These are phyloP conservation scores for Acronicta leporina DNA, from an alignment of 2,888 invertebrate species.

Conservation along the genomic window DNA sequence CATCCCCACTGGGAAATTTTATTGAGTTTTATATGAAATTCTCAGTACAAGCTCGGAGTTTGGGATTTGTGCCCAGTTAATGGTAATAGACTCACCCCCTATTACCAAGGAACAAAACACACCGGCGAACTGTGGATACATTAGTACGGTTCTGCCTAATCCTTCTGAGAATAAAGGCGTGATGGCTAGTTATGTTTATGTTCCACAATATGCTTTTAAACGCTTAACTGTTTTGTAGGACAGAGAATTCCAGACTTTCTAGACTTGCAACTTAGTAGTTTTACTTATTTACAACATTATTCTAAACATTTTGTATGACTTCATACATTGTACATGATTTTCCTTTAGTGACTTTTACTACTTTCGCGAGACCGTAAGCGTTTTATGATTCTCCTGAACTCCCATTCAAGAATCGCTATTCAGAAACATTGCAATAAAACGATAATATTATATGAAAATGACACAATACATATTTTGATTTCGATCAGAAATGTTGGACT, in stretches of 20 bases:
- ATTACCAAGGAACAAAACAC: too few species aligned
- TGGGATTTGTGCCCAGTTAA: too few species aligned
- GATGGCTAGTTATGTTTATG: too few species aligned
- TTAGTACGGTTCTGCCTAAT: too few species aligned
- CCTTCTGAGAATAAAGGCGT: too few species aligned
- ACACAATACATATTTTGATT: slow-evolving; percentile 11
- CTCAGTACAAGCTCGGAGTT: too few species aligned
- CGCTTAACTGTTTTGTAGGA: slow-evolving; percentile 1
- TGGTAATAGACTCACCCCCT: too few species aligned
- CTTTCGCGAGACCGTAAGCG: slow-evolving; percentile 31
- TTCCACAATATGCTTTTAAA: neutral
- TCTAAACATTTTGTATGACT: slow-evolving; percentile 2
- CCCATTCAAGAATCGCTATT: slow-evolving; percentile 22
- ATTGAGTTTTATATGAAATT: too few species aligned
- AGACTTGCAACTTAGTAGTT: slow-evolving; percentile 17
- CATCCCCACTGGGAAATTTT: too few species aligned
- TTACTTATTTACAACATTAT: neutral
- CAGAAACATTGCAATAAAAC: slow-evolving; percentile 22
- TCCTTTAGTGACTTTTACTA: slow-evolving; percentile 36
- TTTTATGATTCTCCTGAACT: slow-evolving; percentile 33
- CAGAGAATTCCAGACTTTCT: neutral
- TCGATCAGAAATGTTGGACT: neutral
- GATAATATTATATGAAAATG: slow-evolving; percentile 7
- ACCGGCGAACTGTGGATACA: too few species aligned
- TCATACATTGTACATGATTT: slow-evolving; percentile 22